Conservation (phyloP, 2,797 vertebrate species). For the Craterocephalus amniculus region DNA sequence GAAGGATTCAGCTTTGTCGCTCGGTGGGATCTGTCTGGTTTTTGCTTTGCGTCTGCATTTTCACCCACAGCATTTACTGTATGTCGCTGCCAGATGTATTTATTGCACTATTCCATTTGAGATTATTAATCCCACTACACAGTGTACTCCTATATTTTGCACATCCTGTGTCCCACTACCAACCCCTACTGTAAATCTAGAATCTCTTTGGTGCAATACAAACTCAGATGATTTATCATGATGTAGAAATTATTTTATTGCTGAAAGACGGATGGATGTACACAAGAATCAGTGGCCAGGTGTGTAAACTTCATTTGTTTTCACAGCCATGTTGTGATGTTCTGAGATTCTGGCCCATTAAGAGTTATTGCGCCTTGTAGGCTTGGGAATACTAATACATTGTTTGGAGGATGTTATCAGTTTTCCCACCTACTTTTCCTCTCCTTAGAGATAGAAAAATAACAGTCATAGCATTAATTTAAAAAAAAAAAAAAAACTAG, state of each 20-base stretch:
- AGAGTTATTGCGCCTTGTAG: neutral
- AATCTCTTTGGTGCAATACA: constrained; percentile 80
- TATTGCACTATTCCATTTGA: constrained; percentile 77
- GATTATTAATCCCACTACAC: constrained; percentile 74
- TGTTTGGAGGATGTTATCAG: constrained; percentile 29
- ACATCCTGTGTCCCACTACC: constrained; percentile 67
- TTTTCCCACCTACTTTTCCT: constrained; percentile 32
- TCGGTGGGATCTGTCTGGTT: constrained; percentile 50
- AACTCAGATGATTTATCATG: constrained; percentile 73
- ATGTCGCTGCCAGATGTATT: constrained; percentile 56
- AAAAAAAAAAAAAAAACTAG: neutral
- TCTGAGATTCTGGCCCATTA: constrained; percentile 49
- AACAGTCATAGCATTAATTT: constrained; percentile 53
- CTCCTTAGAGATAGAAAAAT: constrained; percentile 37
- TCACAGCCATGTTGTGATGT: constrained; percentile 59
- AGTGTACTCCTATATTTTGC: constrained; percentile 70
- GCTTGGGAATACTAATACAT: neutral
- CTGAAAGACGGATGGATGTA: constrained; percentile 79
- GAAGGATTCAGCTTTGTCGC: constrained; percentile 41
- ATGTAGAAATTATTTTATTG: constrained; percentile 75
- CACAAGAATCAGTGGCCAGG: constrained; percentile 62
- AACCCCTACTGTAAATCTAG: constrained; percentile 72
- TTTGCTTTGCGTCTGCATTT: constrained; percentile 40
- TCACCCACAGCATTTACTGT: constrained; percentile 67
- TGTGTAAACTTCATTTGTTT: constrained; percentile 55